phyloP scores from a whole-genome alignment of 2,888 invertebrate species.

The Drosophila mayaguana region DNA sequence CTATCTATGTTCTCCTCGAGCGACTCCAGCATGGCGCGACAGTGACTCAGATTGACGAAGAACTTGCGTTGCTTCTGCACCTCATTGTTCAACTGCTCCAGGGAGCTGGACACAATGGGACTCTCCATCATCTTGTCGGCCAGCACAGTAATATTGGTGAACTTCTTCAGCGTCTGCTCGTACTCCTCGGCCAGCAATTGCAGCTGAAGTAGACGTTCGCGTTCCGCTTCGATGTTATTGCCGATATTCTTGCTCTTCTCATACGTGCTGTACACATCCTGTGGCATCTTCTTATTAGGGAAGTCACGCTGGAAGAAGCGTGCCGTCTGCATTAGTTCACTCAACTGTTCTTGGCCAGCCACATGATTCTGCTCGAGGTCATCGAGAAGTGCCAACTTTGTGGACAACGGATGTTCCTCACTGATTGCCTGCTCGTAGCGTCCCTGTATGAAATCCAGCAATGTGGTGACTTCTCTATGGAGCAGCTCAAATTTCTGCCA shows the following conservation, averaged over 20 bases:
- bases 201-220: slow-evolving; percentile 91
- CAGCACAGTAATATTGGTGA: slow-evolving; percentile 93
- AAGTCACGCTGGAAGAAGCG: slow-evolving; percentile 89
- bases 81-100: slow-evolving; percentile 94
- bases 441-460: slow-evolving; percentile 77
- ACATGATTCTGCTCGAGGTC: slow-evolving; percentile 89
- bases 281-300: slow-evolving; percentile 89
- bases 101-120: slow-evolving; percentile 90
- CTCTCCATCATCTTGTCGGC: slow-evolving; percentile 93
- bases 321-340: slow-evolving; percentile 88
- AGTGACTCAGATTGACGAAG: slow-evolving; percentile 94
- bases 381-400: slow-evolving; percentile 90
- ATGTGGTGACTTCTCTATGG: slow-evolving; percentile 85
- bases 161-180: slow-evolving; percentile 94
- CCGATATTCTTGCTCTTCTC: slow-evolving; percentile 90
- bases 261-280: slow-evolving; percentile 88
- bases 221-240: slow-evolving; percentile 89
- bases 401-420: slow-evolving; percentile 88
- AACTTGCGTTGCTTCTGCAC: slow-evolving; percentile 95
- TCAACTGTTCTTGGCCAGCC: slow-evolving; percentile 87
- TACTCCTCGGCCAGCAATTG: slow-evolving; percentile 93
- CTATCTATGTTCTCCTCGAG: slow-evolving; percentile 93
- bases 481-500: slow-evolving; percentile 90
- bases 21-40: slow-evolving; percentile 93
- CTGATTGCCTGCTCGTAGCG: slow-evolving; percentile 74